Evolutionary conservation across 1,140 invertebrate species (phyloP).

Genomic region (Brachionus rotundiformis): DNA sequence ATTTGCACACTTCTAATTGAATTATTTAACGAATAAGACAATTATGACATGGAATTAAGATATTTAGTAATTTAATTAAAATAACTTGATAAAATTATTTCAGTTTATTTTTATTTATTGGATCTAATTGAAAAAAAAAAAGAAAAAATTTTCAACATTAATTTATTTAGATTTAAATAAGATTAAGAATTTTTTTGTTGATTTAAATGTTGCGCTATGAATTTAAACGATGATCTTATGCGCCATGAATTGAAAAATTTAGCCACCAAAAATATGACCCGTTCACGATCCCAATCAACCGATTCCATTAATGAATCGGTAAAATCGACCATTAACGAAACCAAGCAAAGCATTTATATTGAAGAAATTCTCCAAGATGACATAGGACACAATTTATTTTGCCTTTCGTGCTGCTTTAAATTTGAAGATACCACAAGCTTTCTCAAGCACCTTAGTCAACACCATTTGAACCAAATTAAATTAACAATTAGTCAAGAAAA

Average conservation of each 20-base stretch:
- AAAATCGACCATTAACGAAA: not conserved
- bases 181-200: not conserved
- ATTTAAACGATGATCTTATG: slow-evolving; percentile 15
- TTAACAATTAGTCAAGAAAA: slow-evolving; percentile 2
- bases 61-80: slow-evolving; percentile 21
- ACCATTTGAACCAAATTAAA: not conserved
- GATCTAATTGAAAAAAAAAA: not conserved
- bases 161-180: slow-evolving; percentile 19
- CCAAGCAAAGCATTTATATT: slow-evolving; percentile 5
- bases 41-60: not conserved
- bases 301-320: slow-evolving; percentile 28
- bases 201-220: slow-evolving; percentile 37
- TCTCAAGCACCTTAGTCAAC: not conserved
- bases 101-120: not conserved
- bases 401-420: slow-evolving; percentile 11
- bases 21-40: slow-evolving; percentile 32
- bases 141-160: not conserved
- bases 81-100: slow-evolving; percentile 19
- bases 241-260: not conserved
- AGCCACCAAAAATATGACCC: not conserved
- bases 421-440: not conserved
- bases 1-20: slow-evolving; percentile 28
- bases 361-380: slow-evolving; percentile 27
- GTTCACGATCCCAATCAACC: slow-evolving; percentile 25
- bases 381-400: not conserved